These are phyloP conservation scores for Drosophila baimaii DNA, from an alignment of 1,140 invertebrate genomes.

Conservation along the genomic window DNA sequence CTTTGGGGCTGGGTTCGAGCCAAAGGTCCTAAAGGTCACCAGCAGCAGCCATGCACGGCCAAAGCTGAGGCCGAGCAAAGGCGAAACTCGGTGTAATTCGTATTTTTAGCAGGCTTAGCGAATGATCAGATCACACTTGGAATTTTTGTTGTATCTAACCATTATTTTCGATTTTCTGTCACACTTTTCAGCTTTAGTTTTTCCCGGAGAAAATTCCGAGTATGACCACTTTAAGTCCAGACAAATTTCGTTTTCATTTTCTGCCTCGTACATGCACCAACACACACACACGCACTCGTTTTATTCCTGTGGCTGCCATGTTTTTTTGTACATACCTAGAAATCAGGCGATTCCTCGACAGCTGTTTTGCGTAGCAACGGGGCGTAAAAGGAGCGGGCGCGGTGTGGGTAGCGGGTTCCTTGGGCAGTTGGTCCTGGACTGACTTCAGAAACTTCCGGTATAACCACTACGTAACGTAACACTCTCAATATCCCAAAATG, in stretches of 20 bases:
- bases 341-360: constrained; percentile 80
- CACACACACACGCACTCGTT: constrained; percentile 10
- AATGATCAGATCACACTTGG: constrained; percentile 15
- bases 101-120: constrained; percentile 38
- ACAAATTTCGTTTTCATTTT: constrained; percentile 29
- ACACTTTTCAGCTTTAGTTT: constrained; percentile 9
- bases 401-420: constrained; percentile 30
- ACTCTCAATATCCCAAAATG: constrained; percentile 26
- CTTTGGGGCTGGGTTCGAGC: constrained; percentile 6
- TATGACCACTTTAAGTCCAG: constrained; percentile 5
- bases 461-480: constrained; percentile 21
- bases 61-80: constrained; percentile 19
- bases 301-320: constrained; percentile 44
- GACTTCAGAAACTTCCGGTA: constrained; percentile 52
- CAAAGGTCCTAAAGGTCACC: constrained; percentile 59
- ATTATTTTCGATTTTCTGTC: constrained; percentile 6
- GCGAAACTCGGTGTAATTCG: constrained; percentile 38
- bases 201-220: neutral
- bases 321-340: constrained; percentile 72
- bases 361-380: constrained; percentile 62
- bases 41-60: constrained; percentile 20
- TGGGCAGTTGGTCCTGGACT: constrained; percentile 71
- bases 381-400: constrained; percentile 21
- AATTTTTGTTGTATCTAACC: constrained; percentile 11
- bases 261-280: neutral